A percentile compares a stretch with the other conserved stretches of the same genome.
These are phyloP conservation scores for Tragelaphus eurycerus DNA, from an alignment of 2,797 vertebrate genomes.

Conservation along the genomic window DNA sequence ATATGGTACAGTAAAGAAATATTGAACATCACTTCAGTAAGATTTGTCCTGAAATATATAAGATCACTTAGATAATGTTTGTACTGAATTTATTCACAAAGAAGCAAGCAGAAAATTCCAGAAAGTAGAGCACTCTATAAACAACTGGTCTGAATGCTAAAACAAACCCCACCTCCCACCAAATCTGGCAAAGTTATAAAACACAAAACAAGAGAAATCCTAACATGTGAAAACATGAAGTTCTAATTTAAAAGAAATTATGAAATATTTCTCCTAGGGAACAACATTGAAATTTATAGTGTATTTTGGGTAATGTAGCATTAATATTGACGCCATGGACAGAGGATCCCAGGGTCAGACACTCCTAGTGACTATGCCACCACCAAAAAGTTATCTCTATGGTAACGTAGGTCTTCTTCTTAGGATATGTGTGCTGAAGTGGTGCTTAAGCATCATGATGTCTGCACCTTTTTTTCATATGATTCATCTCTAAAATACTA, in stretches of 20 bases:
- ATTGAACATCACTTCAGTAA: neutral
- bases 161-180: neutral
- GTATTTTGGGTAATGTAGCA: neutral
- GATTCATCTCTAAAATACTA: neutral
- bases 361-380: accelerated
- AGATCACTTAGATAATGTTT: neutral
- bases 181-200: neutral
- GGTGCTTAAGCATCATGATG: neutral
- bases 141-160: neutral
- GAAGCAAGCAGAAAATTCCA: neutral
- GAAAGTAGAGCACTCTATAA: neutral
- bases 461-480: neutral
- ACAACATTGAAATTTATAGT: neutral
- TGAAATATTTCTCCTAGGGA: neutral
- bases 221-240: neutral
- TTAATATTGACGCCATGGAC: neutral
- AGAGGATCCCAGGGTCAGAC: neutral
- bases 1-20: neutral
- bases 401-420: neutral
- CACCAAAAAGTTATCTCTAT: neutral
- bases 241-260: neutral
- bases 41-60: neutral
- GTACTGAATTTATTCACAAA: neutral
- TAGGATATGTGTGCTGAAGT: neutral
- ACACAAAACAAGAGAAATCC: neutral